Base-by-base conservation (phyloP, 2,113 vertebrate genomes). In the Sylvilagus bachmani region DNA sequence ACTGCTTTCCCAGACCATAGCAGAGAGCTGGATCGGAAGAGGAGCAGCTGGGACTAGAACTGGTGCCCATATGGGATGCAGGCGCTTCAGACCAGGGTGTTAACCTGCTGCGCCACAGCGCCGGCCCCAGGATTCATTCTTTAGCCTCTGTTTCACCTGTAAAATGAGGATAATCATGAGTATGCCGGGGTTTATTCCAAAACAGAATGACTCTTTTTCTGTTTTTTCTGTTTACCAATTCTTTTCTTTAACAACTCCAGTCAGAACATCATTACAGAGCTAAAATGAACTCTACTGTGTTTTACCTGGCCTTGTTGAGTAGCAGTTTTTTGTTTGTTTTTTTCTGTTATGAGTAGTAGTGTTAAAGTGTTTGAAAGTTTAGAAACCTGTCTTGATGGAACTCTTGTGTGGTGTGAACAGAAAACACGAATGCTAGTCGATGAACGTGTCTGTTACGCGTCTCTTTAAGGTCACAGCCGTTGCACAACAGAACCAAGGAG, bases 401-500 rank as follows among this genome's bases (percentile, higher is more conserved):
- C 0, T 16, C 38, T n/a, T 44, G 24, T 33, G 13, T 36, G 19
- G 19, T 17, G 0, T 10, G 29, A 3, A 1, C 29, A 10, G 0
- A 13, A 1, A 2, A n/a, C 44, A 44, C 7, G 44, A 44, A 44
- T 44, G 44, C 44, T 7, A 44, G 44, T 44, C 44, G 8, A 6
- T 44, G 44, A 44, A 6, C 44, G 44, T 44, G 44, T 44, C 44
- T 44, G 44, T 44, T 44, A 44, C 44, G 44, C 7, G 44, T 44
- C 44, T 44, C 44, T 44, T 44, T 6, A 44, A 99, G 99, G 98
- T 99, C 53, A 99, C 99, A 29, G 99, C 99, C 10, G 99, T 99
- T 44, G 98, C 99, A 1, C 99, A 99, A 81, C 99, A 99, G 96
- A 99, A 99, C 44, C 99, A 99, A 25, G 99, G 99, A 55, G 99